phyloP scores from a whole-genome alignment of 2,797 vertebrate species.

The Enteromius thamalakanensis region DNA sequence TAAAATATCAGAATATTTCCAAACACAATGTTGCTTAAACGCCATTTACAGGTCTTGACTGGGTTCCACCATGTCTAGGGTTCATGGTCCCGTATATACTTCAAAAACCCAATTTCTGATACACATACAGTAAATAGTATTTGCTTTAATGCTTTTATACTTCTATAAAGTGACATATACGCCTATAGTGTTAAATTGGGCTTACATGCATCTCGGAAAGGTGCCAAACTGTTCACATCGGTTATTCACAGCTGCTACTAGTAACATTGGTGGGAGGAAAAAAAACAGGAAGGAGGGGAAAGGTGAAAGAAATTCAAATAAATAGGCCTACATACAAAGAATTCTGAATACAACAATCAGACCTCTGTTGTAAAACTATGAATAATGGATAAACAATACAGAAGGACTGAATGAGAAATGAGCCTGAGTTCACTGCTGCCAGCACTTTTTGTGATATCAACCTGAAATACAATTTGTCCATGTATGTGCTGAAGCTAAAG shows the following conservation, averaged over 20 bases:
- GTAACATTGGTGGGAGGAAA: background rate
- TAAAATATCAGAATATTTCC: constrained; percentile 51
- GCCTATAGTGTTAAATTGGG: background rate
- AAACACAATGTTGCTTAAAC: constrained; percentile 28
- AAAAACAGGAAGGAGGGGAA: background rate
- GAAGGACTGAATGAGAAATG: constrained; percentile 1
- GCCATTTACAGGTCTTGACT: constrained; percentile 74
- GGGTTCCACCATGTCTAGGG: constrained; percentile 70
- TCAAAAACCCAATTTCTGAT: constrained; percentile 78
- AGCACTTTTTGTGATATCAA: background rate
- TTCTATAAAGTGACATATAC: background rate
- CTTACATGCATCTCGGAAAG: background rate
- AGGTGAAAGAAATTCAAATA: background rate
- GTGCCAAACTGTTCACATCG: background rate
- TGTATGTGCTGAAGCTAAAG: background rate
- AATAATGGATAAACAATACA: constrained; percentile 17
- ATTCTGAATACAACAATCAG: constrained; percentile 16
- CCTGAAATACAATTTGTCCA: background rate
- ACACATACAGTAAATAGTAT: constrained; percentile 48
- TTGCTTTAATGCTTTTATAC: background rate
- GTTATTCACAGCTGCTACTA: background rate
- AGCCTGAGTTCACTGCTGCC: background rate
- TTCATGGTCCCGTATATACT: constrained; percentile 62
- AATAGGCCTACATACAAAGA: background rate
- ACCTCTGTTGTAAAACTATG: constrained; percentile 26